Percentiles rank a stretch among this genome's conserved stretches.
Evolutionary conservation across 2,113 vertebrate genomes (phyloP).

Genomic region (Phaetusa simplex): DNA sequence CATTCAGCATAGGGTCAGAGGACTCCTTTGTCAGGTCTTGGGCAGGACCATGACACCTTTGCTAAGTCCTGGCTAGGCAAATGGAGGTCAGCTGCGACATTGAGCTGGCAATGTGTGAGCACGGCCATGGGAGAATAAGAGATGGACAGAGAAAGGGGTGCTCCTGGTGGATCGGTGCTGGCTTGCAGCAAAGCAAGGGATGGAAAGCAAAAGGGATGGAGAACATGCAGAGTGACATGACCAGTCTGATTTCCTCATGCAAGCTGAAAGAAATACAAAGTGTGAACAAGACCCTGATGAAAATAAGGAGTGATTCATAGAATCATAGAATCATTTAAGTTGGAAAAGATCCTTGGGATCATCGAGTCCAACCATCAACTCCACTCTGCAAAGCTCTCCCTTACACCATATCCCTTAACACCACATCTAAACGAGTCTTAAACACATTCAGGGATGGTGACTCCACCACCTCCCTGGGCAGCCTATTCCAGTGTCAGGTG

Average conservation of each 20-base stretch:
- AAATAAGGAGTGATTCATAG: background rate
- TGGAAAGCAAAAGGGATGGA: background rate
- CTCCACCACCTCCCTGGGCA: no score
- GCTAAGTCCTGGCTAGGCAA: background rate
- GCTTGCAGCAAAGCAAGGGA: background rate
- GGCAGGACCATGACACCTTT: background rate
- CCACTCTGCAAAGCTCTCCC: no score
- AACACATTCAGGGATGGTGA: no score
- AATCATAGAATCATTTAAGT: background rate
- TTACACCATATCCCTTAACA: no score
- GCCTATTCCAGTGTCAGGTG: no score
- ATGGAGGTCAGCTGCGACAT: fast-evolving
- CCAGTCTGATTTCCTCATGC: background rate
- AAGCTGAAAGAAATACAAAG: background rate
- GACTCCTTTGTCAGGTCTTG: background rate
- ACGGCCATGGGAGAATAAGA: fast-evolving
- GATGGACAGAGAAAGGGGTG: background rate
- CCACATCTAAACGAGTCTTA: no score
- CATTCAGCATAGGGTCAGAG: background rate
- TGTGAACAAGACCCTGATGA: background rate
- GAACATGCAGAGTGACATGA: background rate
- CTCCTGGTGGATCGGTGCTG: background rate
- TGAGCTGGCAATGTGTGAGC: background rate
- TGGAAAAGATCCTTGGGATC: no score
- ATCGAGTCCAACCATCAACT: no score